Conservation (phyloP, 64 coral and sea anemone species). For the Stichodactyla mertensii region DNA sequence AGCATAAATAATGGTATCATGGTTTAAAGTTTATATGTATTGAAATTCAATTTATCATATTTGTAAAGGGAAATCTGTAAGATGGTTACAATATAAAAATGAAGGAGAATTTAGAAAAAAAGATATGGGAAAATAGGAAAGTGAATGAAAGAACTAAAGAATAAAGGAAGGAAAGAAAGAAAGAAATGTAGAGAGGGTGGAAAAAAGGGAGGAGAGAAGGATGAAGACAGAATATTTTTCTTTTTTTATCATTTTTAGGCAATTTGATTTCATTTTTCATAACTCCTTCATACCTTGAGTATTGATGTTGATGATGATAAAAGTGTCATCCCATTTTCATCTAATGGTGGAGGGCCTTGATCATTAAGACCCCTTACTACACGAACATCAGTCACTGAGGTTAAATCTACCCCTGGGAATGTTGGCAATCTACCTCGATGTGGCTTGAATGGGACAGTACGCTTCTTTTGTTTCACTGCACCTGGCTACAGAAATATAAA, state of each 20-base stretch:
- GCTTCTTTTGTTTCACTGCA: constrained; percentile 17
- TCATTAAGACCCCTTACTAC: constrained; percentile 16
- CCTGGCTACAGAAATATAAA: not conserved
- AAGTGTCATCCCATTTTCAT: constrained; percentile 62
- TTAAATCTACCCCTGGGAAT: constrained; percentile 80
- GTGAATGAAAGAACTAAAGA: not conserved
- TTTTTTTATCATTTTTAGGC: too few relatives aligned
- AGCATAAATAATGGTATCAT: too few relatives aligned
- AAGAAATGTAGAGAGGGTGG: not conserved
- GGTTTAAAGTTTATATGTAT: too few relatives aligned
- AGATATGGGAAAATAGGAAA: too few relatives aligned
- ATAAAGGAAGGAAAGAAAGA: not conserved
- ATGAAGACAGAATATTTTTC: not conserved
- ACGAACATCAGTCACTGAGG: constrained; percentile 59
- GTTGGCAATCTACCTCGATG: constrained; percentile 73
- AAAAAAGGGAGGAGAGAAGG: not conserved
- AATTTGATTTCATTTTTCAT: not conserved
- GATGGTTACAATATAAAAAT: too few relatives aligned
- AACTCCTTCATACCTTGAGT: constrained; percentile 46
- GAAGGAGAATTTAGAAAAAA: too few relatives aligned
- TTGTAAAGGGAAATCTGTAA: too few relatives aligned
- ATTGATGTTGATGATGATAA: constrained; percentile 76
- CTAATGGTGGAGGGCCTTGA: constrained; percentile 9
- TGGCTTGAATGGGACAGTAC: constrained; percentile 43
- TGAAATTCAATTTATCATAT: too few relatives aligned